Percentiles rank a stretch among this genome's conserved stretches.
Evolutionary conservation across 53 echinoderm and acorn worm genomes (phyloP).

Genomic region (Paelopatides confundens): DNA sequence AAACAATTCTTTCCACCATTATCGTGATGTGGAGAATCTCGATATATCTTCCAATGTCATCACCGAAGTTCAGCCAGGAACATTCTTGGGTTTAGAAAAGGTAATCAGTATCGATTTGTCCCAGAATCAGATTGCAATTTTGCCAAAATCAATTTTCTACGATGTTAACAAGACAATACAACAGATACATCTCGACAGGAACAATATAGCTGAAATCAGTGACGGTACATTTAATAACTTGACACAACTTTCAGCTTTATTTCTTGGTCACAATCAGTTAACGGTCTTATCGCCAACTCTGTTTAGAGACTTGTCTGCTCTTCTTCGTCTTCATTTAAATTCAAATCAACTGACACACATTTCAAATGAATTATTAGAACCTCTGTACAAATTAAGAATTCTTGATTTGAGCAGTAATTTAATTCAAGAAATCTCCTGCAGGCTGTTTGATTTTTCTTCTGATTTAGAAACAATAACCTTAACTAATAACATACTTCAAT

Average conservation of each 20-base stretch:
- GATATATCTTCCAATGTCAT: conserved; percentile 1
- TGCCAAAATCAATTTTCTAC: background rate
- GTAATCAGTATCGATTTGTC: background rate
- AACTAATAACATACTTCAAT: background rate
- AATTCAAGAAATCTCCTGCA: background rate
- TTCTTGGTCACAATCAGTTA: background rate
- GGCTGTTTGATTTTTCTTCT: background rate
- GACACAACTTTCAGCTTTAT: background rate
- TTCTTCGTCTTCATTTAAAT: no score
- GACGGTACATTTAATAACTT: background rate
- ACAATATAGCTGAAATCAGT: background rate
- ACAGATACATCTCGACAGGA: conserved; percentile 6
- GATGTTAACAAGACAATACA: background rate
- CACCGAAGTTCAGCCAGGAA: background rate
- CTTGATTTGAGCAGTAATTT: conserved; percentile 9
- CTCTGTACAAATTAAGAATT: background rate
- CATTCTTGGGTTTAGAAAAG: background rate
- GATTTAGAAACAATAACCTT: background rate
- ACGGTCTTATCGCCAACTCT: no score
- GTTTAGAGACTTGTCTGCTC: background rate
- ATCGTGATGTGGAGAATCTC: background rate
- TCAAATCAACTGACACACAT: no score
- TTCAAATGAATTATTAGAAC: background rate
- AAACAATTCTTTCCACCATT: background rate
- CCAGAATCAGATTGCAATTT: background rate